These are phyloP conservation scores for Brachyptera risi DNA, from an alignment of 2,888 invertebrate genomes.

Conservation along the genomic window DNA sequence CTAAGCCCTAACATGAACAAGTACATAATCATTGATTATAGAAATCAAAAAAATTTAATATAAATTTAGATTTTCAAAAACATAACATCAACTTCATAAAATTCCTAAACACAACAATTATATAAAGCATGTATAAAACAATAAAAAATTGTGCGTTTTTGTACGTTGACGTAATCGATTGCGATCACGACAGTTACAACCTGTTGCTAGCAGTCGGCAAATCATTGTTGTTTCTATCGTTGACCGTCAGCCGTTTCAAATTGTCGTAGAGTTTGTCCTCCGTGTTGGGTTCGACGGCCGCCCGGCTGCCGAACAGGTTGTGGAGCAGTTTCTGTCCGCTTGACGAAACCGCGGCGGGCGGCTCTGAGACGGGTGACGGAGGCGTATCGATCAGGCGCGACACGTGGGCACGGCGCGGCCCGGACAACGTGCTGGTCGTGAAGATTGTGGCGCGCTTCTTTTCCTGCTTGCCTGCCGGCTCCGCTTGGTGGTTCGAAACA, in stretches of 20 bases:
- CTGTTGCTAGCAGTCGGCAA: not conserved
- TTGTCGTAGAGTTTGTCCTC: not conserved
- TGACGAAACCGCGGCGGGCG: not conserved
- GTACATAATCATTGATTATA: too few species aligned
- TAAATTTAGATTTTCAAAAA: too few species aligned
- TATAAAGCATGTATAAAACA: too few species aligned
- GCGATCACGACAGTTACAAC: not conserved
- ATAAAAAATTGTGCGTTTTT: too few species aligned
- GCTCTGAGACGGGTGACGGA: not conserved
- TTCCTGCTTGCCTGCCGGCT: not conserved
- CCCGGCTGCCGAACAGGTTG: conserved; percentile 16
- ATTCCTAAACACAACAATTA: too few species aligned
- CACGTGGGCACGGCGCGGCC: not conserved
- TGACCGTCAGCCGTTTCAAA: not conserved
- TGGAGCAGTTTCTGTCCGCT: conserved; percentile 10
- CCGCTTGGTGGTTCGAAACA: not conserved
- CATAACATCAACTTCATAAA: too few species aligned
- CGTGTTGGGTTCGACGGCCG: not conserved
- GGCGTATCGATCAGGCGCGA: not conserved
- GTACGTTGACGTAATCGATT: not conserved
- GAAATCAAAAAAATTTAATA: too few species aligned
- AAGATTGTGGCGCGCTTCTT: conserved; percentile 3
- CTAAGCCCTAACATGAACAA: too few species aligned
- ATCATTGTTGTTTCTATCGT: conserved; percentile 1
- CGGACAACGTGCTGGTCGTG: not conserved